Evolutionary conservation across 2,888 invertebrate species (phyloP).

Genomic region (Leptura quadrifasciata): DNA sequence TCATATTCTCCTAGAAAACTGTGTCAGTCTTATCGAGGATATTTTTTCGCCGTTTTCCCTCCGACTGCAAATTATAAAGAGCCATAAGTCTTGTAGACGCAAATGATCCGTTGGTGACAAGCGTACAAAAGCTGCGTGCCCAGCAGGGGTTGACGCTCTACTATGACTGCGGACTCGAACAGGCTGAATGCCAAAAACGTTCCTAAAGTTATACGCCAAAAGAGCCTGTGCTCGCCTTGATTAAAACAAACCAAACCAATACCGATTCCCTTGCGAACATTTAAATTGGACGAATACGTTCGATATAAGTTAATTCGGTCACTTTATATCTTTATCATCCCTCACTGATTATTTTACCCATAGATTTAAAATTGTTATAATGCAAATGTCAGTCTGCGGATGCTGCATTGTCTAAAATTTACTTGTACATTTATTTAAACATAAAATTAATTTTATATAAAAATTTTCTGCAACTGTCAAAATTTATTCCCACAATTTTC

Average conservation of each 20-base stretch:
- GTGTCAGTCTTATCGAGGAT: not conserved
- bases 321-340: constrained; percentile 32
- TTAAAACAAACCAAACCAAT: constrained; percentile 57
- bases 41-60: not conserved
- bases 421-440: no score
- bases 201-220: constrained; percentile 36
- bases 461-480: no score
- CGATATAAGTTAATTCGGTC: constrained; percentile 50
- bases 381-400: no score
- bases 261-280: constrained; percentile 52
- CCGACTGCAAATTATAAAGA: constrained; percentile 32
- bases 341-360: not conserved
- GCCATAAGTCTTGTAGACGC: constrained; percentile 47
- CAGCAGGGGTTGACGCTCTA: constrained; percentile 67
- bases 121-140: constrained; percentile 69
- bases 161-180: constrained; percentile 37
- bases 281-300: constrained; percentile 46
- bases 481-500: no score
- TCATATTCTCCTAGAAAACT: not conserved
- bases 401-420: no score
- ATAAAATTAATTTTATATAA: no score
- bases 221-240: constrained; percentile 54
- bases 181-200: constrained; percentile 33
- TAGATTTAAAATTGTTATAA: no score
- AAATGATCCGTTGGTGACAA: constrained; percentile 71